A percentile compares a stretch with the other conserved stretches of the same genome.
These are phyloP conservation scores for Chirona hameri DNA, from an alignment of 2,888 invertebrate species.

Conservation along the genomic window DNA sequence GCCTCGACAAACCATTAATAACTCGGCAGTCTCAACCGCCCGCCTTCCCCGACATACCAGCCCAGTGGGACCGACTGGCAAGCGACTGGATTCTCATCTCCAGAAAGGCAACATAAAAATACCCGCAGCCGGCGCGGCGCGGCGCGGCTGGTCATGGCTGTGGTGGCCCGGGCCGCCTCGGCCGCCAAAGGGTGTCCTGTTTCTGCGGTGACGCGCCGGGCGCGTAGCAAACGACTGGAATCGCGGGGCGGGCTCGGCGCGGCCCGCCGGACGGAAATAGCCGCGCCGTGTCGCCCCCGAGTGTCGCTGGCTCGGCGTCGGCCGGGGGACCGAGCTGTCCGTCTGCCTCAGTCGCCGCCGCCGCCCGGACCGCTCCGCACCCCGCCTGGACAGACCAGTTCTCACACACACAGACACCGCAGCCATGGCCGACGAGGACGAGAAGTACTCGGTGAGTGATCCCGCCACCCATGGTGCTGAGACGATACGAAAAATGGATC, in stretches of 20 bases:
- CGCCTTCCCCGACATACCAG: no score
- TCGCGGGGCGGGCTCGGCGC: not conserved
- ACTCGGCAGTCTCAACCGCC: no score
- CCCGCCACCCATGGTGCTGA: not conserved
- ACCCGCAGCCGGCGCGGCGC: not conserved
- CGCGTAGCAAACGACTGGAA: slow-evolving; percentile 12
- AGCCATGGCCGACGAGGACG: not conserved
- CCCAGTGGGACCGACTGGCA: no score
- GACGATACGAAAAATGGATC: no score
- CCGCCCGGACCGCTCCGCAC: not conserved
- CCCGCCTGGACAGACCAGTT: not conserved
- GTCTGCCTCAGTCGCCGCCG: not conserved
- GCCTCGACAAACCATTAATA: no score
- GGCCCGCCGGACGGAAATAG: not conserved
- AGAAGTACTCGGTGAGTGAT: slow-evolving; percentile 3
- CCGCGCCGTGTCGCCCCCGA: not conserved
- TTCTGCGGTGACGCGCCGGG: slow-evolving; percentile 9
- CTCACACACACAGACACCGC: not conserved
- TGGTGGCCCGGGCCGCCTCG: not conserved
- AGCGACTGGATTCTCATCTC: no score
- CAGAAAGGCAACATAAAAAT: not conserved
- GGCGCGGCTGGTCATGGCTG: no score
- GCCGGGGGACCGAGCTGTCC: not conserved
- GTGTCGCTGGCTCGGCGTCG: not conserved
- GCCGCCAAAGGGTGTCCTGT: slow-evolving; percentile 1